Evolutionary conservation across 2,888 invertebrate species (phyloP), one percentile per base, ranked within the genome.

Genomic region (Tenthredo mesomela): DNA sequence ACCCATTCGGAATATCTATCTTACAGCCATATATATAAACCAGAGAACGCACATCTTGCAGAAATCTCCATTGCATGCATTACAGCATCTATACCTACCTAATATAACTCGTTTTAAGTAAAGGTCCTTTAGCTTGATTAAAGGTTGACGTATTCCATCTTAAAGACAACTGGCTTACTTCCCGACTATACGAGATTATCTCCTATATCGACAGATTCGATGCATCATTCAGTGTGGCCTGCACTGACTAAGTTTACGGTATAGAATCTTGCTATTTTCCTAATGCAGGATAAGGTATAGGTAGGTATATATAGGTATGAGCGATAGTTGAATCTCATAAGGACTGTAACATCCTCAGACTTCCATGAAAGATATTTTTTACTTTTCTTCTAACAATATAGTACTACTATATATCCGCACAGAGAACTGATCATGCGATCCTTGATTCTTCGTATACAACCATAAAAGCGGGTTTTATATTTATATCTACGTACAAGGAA

Each of bases 191-290:
- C 65, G 21, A 65, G 7, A 33, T 33, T 7, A 67, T 33, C 18
- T 67, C 33, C 15, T 33, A 5, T 18, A 33, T 67, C 15, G 1
- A 29, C 18, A 33, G n/a, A 29, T 18, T 33, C 67, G 33, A 33
- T 33, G 67, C 67, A 67, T 67, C 67, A 67, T 67, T 67, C 29
- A 67, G 67, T 18, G 67, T 67, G 67, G 33, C 6, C n/a, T n/a
- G n/a, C 33, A 25, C 12, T 61, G 25, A 4, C 2, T 33, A 2
- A 33, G 15, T 67, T 6, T 15, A 67, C 15, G 15, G 67, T 33
- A 33, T 25, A 15, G 18, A 67, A 33, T 67, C 18, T 67, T 15
- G 29, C 21, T 3, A 29, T 2, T 67, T 33, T 67, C 15, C 33
- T 25, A 25, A 67, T 33, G 33, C 67, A 18, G 67, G 67, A 61